phyloP scores from a whole-genome alignment of 2,797 vertebrate species.

The Lagodon rhomboides region DNA sequence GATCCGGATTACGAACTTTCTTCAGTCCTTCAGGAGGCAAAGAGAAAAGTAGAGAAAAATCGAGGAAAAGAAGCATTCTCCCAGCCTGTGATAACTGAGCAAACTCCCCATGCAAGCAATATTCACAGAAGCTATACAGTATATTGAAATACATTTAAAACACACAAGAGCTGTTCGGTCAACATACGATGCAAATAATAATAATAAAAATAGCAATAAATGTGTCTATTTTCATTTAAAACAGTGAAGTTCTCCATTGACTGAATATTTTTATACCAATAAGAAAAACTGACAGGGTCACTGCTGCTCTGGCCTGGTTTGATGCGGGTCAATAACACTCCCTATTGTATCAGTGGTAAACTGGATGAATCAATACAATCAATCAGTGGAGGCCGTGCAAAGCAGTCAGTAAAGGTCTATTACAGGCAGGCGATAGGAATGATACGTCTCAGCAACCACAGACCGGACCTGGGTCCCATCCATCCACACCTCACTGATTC shows the following conservation, averaged over 20 bases:
- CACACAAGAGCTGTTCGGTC: constrained; percentile 53
- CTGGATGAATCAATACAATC: constrained; percentile 81
- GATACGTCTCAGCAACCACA: constrained; percentile 74
- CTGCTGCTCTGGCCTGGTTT: constrained; percentile 52
- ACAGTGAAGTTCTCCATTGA: constrained; percentile 33
- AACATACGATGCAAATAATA: constrained; percentile 28
- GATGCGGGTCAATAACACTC: constrained; percentile 71
- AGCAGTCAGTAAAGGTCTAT: constrained; percentile 78
- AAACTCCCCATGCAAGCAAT: constrained; percentile 77
- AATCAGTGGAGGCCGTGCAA: constrained; percentile 69
- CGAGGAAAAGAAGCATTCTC: constrained; percentile 85
- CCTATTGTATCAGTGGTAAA: constrained; percentile 75
- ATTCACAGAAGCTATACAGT: constrained; percentile 65
- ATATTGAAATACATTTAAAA: constrained; percentile 70
- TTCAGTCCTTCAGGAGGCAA: constrained; percentile 92
- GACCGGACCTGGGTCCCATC: constrained; percentile 67
- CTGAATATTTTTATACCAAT: constrained; percentile 22
- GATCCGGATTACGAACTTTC: constrained; percentile 93
- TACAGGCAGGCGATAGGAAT: constrained; percentile 73
- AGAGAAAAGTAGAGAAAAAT: constrained; percentile 86
- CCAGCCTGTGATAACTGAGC: constrained; percentile 72
- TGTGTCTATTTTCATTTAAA: constrained; percentile 32
- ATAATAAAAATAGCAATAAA: constrained; percentile 37
- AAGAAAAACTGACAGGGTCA: constrained; percentile 51
- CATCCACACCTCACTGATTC: constrained; percentile 79